A percentile compares a stretch with the other conserved stretches of the same genome.
Conservation (phyloP, 2,888 invertebrate species). For the Chironomus tentans region DNA sequence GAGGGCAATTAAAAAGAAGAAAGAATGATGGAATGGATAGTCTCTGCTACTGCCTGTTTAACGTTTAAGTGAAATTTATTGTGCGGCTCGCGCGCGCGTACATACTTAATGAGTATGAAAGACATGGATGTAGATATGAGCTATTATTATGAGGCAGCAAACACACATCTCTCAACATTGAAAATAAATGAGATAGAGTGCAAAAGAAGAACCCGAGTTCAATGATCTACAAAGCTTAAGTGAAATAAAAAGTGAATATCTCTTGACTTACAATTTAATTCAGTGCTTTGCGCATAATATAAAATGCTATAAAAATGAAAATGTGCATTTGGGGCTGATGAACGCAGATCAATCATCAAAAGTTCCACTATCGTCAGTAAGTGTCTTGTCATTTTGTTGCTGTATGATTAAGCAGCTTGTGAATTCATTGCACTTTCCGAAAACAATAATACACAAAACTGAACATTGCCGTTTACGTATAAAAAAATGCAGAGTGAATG, state of each 20-base stretch:
- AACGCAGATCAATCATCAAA: conserved; percentile 21
- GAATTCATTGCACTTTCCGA: not conserved
- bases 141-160: not conserved
- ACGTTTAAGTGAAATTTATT: conserved; percentile 11
- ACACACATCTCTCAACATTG: conserved; percentile 4
- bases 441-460: not conserved
- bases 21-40: not conserved
- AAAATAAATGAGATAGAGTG: not conserved
- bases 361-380: not conserved
- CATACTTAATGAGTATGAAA: not conserved
- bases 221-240: conserved; percentile 2
- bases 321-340: conserved; percentile 15
- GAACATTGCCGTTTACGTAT: conserved; percentile 9
- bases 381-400: not conserved
- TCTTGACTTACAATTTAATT: not conserved
- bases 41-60: not conserved
- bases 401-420: not conserved
- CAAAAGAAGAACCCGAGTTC: not conserved
- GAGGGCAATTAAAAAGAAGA: conserved; percentile 7
- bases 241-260: conserved; percentile 22
- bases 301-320: not conserved
- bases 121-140: not conserved
- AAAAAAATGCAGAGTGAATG: not conserved
- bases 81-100: not conserved
- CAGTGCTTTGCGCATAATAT: not conserved